These are phyloP conservation scores for Epiperipatus broadwayi DNA, from an alignment of 2,888 invertebrate genomes.

Conservation along the genomic window DNA sequence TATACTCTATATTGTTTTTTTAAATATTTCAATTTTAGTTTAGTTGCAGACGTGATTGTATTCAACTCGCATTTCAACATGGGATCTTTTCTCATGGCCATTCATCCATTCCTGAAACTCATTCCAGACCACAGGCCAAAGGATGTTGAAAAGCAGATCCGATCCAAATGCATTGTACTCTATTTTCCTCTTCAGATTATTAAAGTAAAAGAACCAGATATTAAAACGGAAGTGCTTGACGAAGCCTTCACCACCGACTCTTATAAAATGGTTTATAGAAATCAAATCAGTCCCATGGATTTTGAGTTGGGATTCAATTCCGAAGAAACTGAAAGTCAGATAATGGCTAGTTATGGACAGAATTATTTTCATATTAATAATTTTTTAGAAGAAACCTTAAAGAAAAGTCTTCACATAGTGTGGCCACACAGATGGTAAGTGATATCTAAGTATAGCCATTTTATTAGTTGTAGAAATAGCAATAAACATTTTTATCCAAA, in stretches of 20 bases:
- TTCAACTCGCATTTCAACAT: slow-evolving; percentile 52
- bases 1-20: slow-evolving; percentile 17
- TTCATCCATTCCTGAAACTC: slow-evolving; percentile 40
- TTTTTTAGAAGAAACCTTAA: too few species aligned
- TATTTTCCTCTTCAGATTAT: slow-evolving; percentile 37
- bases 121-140: slow-evolving; percentile 40
- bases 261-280: too few species aligned
- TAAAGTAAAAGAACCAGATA: slow-evolving; percentile 10
- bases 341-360: too few species aligned
- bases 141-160: slow-evolving; percentile 29
- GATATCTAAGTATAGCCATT: too few species aligned
- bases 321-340: too few species aligned
- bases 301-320: too few species aligned
- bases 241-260: too few species aligned
- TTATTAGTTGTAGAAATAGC: too few species aligned
- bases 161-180: slow-evolving; percentile 40
- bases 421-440: slow-evolving; percentile 52
- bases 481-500: too few species aligned
- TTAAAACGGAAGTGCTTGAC: slow-evolving; percentile 15
- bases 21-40: too few species aligned
- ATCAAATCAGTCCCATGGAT: too few species aligned
- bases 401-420: slow-evolving; percentile 36
- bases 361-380: too few species aligned
- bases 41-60: slow-evolving; percentile 44
- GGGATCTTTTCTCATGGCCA: slow-evolving; percentile 42